Evolutionary conservation across 2,797 vertebrate species (phyloP).

Genomic region (Muscicapa striata): DNA sequence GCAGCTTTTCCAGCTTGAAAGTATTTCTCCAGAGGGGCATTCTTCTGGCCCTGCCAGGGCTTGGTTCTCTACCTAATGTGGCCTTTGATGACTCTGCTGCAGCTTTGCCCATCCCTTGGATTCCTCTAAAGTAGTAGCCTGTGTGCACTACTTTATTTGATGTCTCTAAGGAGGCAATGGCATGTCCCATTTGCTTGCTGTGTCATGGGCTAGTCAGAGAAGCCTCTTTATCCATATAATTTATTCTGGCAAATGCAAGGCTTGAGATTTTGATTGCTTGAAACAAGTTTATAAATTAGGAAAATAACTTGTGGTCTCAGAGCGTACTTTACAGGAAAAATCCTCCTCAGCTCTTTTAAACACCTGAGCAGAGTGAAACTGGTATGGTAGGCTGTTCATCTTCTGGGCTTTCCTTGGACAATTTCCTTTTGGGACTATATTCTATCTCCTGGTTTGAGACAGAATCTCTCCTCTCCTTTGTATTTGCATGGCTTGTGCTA

Average conservation of each 20-base stretch:
- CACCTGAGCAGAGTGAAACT: background rate
- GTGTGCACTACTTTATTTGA: background rate
- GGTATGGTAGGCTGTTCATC: background rate
- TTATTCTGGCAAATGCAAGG: background rate
- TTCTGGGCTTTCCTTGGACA: background rate
- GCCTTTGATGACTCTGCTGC: background rate
- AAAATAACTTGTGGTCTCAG: background rate
- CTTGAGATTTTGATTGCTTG: background rate
- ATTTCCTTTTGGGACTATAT: background rate
- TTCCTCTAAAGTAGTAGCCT: background rate
- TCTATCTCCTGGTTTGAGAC: background rate
- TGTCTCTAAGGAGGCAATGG: background rate
- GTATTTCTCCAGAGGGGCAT: background rate
- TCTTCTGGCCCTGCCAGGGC: fast-evolving
- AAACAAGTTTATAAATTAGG: background rate
- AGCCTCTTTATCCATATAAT: background rate
- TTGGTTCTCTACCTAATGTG: background rate
- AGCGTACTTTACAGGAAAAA: background rate
- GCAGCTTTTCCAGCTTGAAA: background rate
- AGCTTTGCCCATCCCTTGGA: background rate
- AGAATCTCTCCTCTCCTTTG: background rate
- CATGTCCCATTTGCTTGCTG: background rate
- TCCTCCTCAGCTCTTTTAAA: background rate
- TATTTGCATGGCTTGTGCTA: background rate
- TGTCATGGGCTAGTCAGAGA: background rate